Evolutionary conservation across 2,797 vertebrate genomes (phyloP), one percentile per base, ranked within the genome.

Genomic region (Cercopithecus petaurista): DNA sequence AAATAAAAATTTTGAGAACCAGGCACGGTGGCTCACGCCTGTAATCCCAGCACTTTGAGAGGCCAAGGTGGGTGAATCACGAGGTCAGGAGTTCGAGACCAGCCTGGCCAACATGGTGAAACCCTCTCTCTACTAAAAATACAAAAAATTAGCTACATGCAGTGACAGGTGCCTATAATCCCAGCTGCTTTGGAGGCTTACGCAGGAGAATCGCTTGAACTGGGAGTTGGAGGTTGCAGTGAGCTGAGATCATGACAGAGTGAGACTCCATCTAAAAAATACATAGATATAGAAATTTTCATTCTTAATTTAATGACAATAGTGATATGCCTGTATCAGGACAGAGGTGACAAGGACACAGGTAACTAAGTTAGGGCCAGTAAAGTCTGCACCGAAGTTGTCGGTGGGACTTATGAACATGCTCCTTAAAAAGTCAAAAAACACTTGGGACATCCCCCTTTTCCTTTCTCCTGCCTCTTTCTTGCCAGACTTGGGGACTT

Each of bases 401-500:
- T 70, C n/a, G 28, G 46, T 87, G 64, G 81, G 48, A 77, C 52
- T 92, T 88, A 88, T 5, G 43, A 43, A 83, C 93, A 90, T 93
- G 21, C 57, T 92, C 85, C 85, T 90, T 95, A 81, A 82, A 92
- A 88, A 73, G 43, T 72, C 77, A 70, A 46, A 80, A 92, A 39
- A 3, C 57, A 39, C 13, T 4, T 24, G 15, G 17, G 67, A 30
- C 39, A 73, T 46, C 19, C 41, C 33, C 33, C 26, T 46, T 85
- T 52, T 70, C 43, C 88, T 91, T 90, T 52, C 85, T 90, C 17
- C 19, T 86, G 46, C 91, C 88, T 97, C 30, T 90, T 86, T 90
- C 77, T 85, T 64, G 43, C 39, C 83, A 92, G 80, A 91, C 64
- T 14, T 43, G 55, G 46, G 64, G 55, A 83, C 70, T 81, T 87